Evolutionary conservation across 1,140 invertebrate genomes (phyloP), one percentile per base, ranked within the genome.

Genomic region (Littorina saxatilis): DNA sequence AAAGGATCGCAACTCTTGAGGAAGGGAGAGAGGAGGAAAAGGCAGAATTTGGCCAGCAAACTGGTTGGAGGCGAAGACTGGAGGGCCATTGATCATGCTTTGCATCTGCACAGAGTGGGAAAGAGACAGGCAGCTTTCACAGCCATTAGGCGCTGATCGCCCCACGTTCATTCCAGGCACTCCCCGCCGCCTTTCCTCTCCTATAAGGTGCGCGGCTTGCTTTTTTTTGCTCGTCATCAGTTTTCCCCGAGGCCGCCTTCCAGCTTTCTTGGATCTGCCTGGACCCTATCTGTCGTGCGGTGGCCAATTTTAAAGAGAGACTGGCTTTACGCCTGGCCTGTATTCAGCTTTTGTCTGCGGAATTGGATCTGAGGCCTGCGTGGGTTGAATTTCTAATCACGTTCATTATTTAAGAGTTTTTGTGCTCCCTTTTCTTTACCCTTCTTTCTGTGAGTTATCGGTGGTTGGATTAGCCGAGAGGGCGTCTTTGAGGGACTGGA

Each of bases 91-190:
- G 58, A 61, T 61, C 58, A 61, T 29, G 20, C 20, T 61, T 23
- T 29, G 20, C 27, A 61, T 61, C 58, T 61, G 58, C 58, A n/a
- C n/a, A n/a, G n/a, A n/a, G n/a, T 32, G 35, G 35, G n/a, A 7
- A 72, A 37, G 27, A 72, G 37, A 37, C 68, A 20, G 68, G 15
- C 15, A 37, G 68, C 68, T 72, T 72, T 72, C 68, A 40, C 37
- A n/a, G 68, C 68, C 37, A 72, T 72, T 72, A 72, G 68, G 7
- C 40, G 4, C 68, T 72, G 68, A 72, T 72, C 35, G 68, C 7
- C 35, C 11, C 37, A 2, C 40, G 39, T 72, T 11, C 68, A 72
- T 72, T 72, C 68, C 35, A 37, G 35, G 39, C 68, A 72, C 68
- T 72, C 68, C 4, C 17, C 68, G 13, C 63, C 23, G 11, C 37